Evolutionary conservation across 2,888 invertebrate species (phyloP), one percentile per base, ranked within the genome.

Genomic region (Tenthredo scrophulariae): DNA sequence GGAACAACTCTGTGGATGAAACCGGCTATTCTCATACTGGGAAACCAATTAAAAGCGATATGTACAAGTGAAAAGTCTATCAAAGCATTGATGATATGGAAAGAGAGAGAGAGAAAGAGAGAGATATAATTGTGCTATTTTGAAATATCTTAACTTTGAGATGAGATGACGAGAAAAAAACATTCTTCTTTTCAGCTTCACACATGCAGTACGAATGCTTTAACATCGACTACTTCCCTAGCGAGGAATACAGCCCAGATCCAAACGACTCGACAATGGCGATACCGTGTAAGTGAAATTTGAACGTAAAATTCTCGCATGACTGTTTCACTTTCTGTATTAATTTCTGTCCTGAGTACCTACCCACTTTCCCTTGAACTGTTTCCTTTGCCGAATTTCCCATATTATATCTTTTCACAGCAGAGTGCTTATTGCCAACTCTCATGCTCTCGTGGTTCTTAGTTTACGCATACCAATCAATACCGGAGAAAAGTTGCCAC

Each of bases 191-290:
- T 80, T 40, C 18, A 97, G 97, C 96, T 91, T 96, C 97, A 87
- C 96, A 96, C 89, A 95, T 94, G 87, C 94, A 96, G 87, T 96
- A 96, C 93, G 95, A 96, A 88, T 98, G 98, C 94, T 95, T 96
- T 91, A 96, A 96, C 93, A 98, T 98, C 89, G 97, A 98, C 91
- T 98, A 98, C 94, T 98, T 98, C 92, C 96, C 98, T 10, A 95
- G 96, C 90, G 97, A 97, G 90, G 97, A 97, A 90, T 98, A 98
- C 94, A 96, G 96, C 89, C 97, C 98, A 18, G 98, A 98, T 94
- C 97, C 97, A 0, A 96, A 96, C 91, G 98, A 98, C 93, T 98
- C 98, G 10, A 97, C 98, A n/a, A 96, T 97, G 94, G 98, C 98
- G 40, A 98, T 98, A 94, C 98, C 98, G 92, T 98, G 98, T 98